Evolutionary conservation across 1,140 invertebrate genomes (phyloP).

Genomic region (Ostrea denselamellosa): DNA sequence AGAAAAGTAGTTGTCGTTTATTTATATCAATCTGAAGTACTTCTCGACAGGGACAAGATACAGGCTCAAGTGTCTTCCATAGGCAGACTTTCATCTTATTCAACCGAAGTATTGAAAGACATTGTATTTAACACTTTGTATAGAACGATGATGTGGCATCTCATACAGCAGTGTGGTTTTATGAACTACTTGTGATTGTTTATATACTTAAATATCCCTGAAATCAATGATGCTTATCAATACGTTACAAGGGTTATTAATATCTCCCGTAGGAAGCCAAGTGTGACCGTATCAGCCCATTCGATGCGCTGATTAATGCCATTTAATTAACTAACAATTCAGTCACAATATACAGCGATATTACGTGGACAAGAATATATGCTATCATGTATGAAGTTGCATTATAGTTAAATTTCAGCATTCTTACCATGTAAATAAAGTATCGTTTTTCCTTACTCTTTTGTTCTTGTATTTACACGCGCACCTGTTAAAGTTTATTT

Average conservation of each 20-base stretch:
- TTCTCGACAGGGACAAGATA: conserved; percentile 19
- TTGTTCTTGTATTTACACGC: too few species aligned
- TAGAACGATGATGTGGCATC: not conserved
- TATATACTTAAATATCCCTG: not conserved
- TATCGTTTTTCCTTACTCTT: too few species aligned
- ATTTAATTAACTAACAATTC: not conserved
- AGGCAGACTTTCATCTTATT: conserved; percentile 11
- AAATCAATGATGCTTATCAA: conserved; percentile 30
- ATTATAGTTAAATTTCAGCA: too few species aligned
- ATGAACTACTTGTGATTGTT: conserved; percentile 16
- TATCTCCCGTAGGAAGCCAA: not conserved
- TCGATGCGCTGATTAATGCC: not conserved
- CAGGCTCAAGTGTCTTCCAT: not conserved
- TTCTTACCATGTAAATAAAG: too few species aligned
- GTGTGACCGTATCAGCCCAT: not conserved
- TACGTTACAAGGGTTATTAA: conserved; percentile 13
- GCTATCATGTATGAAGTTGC: too few species aligned
- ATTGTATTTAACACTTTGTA: not conserved
- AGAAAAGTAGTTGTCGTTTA: conserved; percentile 25
- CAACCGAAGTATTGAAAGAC: conserved; percentile 24
- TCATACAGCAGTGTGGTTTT: not conserved
- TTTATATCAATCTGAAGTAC: conserved; percentile 31
- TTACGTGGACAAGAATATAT: too few species aligned
- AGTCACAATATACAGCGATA: too few species aligned
- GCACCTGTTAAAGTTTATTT: too few species aligned